Evolutionary conservation across 1,140 invertebrate species (phyloP).

Genomic region (Calliopsis andreniformis): DNA sequence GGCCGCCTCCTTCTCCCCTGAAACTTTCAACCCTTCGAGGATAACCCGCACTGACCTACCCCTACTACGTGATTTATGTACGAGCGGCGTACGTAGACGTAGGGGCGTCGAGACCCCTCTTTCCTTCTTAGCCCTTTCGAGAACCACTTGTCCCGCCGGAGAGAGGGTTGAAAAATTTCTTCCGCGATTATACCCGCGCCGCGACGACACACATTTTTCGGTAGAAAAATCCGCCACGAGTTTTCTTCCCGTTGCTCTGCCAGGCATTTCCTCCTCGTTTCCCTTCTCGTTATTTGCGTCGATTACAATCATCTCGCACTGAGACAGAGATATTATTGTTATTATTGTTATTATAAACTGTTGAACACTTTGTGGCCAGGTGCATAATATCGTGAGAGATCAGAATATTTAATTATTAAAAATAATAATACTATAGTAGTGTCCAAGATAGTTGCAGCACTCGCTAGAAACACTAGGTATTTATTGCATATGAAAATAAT

Average conservation of each 20-base stretch:
- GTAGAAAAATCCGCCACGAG: neutral
- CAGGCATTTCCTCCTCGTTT: too few relatives aligned
- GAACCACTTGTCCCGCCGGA: slow-evolving; percentile 57
- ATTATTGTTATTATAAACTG: too few relatives aligned
- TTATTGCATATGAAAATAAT: too few relatives aligned
- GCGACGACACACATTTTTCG: slow-evolving; percentile 46
- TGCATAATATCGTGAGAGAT: too few relatives aligned
- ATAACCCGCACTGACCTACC: slow-evolving; percentile 78
- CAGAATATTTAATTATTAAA: too few relatives aligned
- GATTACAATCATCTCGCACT: too few relatives aligned
- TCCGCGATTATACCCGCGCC: slow-evolving; percentile 48
- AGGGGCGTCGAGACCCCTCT: slow-evolving; percentile 65
- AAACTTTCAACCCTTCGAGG: slow-evolving; percentile 77
- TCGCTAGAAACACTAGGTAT: too few relatives aligned
- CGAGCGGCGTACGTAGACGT: slow-evolving; percentile 63
- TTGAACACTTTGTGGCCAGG: too few relatives aligned
- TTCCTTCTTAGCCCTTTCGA: slow-evolving; percentile 65
- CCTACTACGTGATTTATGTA: slow-evolving; percentile 78
- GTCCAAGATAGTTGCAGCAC: too few relatives aligned
- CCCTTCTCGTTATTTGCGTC: fast-evolving
- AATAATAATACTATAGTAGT: too few relatives aligned
- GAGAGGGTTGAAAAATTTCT: slow-evolving; percentile 61
- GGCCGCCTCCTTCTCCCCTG: slow-evolving; percentile 70
- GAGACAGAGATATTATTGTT: too few relatives aligned
- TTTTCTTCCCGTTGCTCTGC: neutral